These are phyloP conservation scores for Drosophila tsacasi DNA, from an alignment of 1,140 invertebrate genomes.

Conservation along the genomic window DNA sequence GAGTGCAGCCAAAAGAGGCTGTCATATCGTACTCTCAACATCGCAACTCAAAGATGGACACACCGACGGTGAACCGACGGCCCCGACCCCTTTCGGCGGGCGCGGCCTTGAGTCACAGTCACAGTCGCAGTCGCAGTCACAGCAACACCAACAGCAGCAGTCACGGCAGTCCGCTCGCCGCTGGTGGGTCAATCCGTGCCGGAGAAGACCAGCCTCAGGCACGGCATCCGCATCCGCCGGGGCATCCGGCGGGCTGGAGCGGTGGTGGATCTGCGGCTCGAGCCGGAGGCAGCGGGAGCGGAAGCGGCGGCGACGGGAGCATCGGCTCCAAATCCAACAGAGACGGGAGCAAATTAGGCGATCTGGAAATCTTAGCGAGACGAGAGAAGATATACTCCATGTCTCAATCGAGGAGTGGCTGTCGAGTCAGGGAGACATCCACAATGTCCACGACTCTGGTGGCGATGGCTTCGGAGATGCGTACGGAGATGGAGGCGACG, in stretches of 20 bases:
- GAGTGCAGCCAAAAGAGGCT: slow-evolving; percentile 85
- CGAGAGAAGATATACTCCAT: slow-evolving; percentile 85
- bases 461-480: slow-evolving; percentile 54
- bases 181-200: slow-evolving; percentile 75
- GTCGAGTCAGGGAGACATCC: slow-evolving; percentile 77
- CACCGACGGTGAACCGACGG: slow-evolving; percentile 84
- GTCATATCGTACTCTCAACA: slow-evolving; percentile 85
- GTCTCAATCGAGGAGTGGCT: slow-evolving; percentile 85
- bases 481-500: slow-evolving; percentile 16
- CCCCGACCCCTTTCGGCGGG: slow-evolving; percentile 64
- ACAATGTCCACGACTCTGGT: slow-evolving; percentile 40
- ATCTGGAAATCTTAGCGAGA: slow-evolving; percentile 85
- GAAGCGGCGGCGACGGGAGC: slow-evolving; percentile 63
- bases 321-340: slow-evolving; percentile 76
- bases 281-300: slow-evolving; percentile 67
- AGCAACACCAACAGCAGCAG: slow-evolving; percentile 76
- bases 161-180: slow-evolving; percentile 65
- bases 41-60: slow-evolving; percentile 85
- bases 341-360: slow-evolving; percentile 84
- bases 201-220: slow-evolving; percentile 46
- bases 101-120: slow-evolving; percentile 21
- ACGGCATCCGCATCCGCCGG: slow-evolving; percentile 67
- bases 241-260: slow-evolving; percentile 69
- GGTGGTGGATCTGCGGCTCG: slow-evolving; percentile 83
- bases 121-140: slow-evolving; percentile 41